These are phyloP conservation scores for Hyles lineata DNA, from an alignment of 2,888 invertebrate species.

Conservation along the genomic window DNA sequence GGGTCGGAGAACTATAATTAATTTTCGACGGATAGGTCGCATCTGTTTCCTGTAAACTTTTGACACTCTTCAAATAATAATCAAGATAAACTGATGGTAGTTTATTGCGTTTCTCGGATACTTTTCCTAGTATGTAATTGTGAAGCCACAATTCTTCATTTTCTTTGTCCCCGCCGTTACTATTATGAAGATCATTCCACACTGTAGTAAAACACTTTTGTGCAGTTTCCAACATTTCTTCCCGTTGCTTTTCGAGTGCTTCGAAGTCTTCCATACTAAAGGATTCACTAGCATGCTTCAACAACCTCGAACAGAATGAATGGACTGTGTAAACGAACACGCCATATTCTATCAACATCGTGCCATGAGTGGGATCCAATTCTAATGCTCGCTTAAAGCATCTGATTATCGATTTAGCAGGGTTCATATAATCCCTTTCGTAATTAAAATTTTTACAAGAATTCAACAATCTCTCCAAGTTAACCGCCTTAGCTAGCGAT, in stretches of 20 bases:
- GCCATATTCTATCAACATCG: constrained; percentile 96
- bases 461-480: constrained; percentile 92
- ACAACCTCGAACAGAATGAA: constrained; percentile 93
- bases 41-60: constrained; percentile 90
- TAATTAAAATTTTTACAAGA: constrained; percentile 86
- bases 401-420: constrained; percentile 89
- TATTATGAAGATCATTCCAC: constrained; percentile 85
- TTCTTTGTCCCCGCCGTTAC: constrained; percentile 80
- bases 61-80: constrained; percentile 92
- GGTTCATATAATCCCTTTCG: constrained; percentile 87
- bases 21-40: constrained; percentile 95
- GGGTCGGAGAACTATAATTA: constrained; percentile 92
- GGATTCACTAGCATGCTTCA: constrained; percentile 92
- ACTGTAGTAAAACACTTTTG: constrained; percentile 91
- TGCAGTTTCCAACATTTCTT: constrained; percentile 91
- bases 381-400: constrained; percentile 93
- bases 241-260: constrained; percentile 90
- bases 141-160: constrained; percentile 96
- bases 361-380: constrained; percentile 89
- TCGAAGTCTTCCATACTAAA: constrained; percentile 91
- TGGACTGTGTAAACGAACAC: constrained; percentile 95
- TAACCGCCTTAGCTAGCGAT: constrained; percentile 91
- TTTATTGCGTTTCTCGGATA: constrained; percentile 93
- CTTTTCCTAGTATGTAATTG: constrained; percentile 98
- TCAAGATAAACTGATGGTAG: constrained; percentile 90